Evolutionary conservation across 2,888 invertebrate genomes (phyloP), one percentile per base, ranked within the genome.

Genomic region (Lasioglossum figueresi): DNA sequence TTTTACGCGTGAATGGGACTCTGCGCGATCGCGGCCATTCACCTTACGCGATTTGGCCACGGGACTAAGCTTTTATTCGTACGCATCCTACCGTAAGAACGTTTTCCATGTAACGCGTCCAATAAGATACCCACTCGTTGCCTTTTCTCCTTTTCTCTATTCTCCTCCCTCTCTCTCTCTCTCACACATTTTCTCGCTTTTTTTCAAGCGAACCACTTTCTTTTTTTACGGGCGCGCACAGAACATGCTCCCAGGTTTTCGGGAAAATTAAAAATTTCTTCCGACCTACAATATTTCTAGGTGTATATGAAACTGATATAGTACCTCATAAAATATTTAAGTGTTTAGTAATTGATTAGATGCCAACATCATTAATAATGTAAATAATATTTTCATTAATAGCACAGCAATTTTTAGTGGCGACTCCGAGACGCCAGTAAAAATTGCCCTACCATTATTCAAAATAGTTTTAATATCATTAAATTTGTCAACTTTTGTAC

Each of bases 1-100:
- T 90, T 90, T 89, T 89, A 90, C 90, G 91, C 89, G 87, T 92
- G 92, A 92, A 92, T 92, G 90, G 89, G 88, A 89, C 87, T 72
- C 72, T 86, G 87, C 85, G 87, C 77, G 88, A 74, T 63, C 80
- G 78, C 43, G 92, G 91, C 88, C 92, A 90, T 92, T 92, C 91
- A 91, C 92, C 92, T 91, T 73, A 4, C n/a, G 63, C 66, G 82
- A 84, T 84, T 86, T 82, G 76, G 73, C 70, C 75, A 76, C 71
- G 77, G 74, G 63, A 70, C 68, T 71, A 43, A 19, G 83, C 73
- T 80, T 83, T 83, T 83, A 85, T 85, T 79, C 85, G 72, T 43
- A 83, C 76, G 79, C 79, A 83, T 83, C 27, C 76, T 73, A 43
- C 78, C 71, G 27, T 59, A 63, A 43, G 19, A 66, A 34, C 68